Evolutionary conservation across 2,797 vertebrate species (phyloP).

Genomic region (Nannoperca obscura): DNA sequence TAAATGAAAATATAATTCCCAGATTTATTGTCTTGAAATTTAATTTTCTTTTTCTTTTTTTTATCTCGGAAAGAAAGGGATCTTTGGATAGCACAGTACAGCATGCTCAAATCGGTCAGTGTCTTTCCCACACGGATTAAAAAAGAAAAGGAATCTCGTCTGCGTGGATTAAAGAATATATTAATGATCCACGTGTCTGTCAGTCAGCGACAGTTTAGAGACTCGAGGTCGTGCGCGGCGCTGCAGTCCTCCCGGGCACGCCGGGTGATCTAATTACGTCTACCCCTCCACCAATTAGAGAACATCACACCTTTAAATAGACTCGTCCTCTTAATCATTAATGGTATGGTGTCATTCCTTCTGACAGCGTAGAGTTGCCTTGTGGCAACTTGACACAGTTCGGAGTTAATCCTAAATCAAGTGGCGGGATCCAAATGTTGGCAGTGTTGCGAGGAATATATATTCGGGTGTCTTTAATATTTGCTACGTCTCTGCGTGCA

Average conservation of each 20-base stretch:
- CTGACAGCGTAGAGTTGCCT: conserved; percentile 60
- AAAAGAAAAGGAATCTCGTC: too few species aligned
- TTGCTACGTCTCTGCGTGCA: neutral
- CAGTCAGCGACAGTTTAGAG: conserved; percentile 24
- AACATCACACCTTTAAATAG: conserved; percentile 79
- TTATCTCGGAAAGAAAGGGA: neutral
- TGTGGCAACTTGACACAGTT: conserved; percentile 59
- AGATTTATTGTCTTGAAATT: neutral
- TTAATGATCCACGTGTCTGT: conserved; percentile 10
- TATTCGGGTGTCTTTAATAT: conserved; percentile 6
- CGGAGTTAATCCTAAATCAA: conserved; percentile 38
- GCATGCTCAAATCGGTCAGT: neutral
- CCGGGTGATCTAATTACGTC: conserved; percentile 74
- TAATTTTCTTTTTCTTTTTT: too few species aligned
- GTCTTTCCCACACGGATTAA: neutral
- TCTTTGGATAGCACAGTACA: neutral
- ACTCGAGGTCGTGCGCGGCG: conserved; percentile 18
- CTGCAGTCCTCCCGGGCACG: conserved; percentile 20
- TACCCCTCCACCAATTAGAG: conserved; percentile 70
- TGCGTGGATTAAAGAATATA: neutral
- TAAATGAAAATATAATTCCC: neutral
- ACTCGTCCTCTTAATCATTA: conserved; percentile 73
- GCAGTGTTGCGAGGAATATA: conserved; percentile 14
- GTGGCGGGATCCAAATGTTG: neutral
- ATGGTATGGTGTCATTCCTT: conserved; percentile 66